Conservation (phyloP, 2,888 invertebrate species). For the Chaitophorus viminalis region DNA sequence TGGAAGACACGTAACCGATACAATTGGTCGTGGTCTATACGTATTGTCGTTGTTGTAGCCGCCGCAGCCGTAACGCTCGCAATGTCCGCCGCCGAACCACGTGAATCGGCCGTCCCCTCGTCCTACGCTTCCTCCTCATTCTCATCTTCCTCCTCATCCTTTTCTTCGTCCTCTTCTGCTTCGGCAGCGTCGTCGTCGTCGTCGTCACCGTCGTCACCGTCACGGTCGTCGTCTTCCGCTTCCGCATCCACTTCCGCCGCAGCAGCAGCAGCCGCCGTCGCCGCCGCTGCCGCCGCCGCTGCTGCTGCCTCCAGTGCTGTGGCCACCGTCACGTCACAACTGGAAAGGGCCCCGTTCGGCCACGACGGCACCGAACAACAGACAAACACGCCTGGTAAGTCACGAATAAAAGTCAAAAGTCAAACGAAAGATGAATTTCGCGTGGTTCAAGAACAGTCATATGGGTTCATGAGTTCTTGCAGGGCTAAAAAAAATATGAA, state of each 20-base stretch:
- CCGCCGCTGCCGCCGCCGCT: not conserved
- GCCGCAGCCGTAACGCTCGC: slow-evolving; percentile 59
- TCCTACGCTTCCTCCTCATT: not conserved
- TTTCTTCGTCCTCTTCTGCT: not conserved
- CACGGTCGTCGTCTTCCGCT: not conserved
- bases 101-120: slow-evolving; percentile 26
- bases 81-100: slow-evolving; percentile 45
- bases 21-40: slow-evolving; percentile 62
- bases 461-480: too few species aligned
- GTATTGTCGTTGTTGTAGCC: slow-evolving; percentile 58
- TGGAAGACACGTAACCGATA: slow-evolving; percentile 62
- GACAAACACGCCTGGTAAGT: slow-evolving; percentile 58
- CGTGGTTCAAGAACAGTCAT: too few species aligned
- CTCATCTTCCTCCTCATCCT: too few species aligned
- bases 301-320: not conserved
- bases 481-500: too few species aligned
- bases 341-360: slow-evolving; percentile 58
- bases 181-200: not conserved
- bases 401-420: too few species aligned
- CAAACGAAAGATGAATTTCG: too few species aligned
- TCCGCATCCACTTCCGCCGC: not conserved
- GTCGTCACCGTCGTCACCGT: not conserved
- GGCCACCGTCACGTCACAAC: slow-evolving; percentile 43
- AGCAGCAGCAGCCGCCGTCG: not conserved
- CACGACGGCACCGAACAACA: slow-evolving; percentile 53